Conservation (phyloP, 2,797 vertebrate genomes). For the Cyprinella venusta region DNA sequence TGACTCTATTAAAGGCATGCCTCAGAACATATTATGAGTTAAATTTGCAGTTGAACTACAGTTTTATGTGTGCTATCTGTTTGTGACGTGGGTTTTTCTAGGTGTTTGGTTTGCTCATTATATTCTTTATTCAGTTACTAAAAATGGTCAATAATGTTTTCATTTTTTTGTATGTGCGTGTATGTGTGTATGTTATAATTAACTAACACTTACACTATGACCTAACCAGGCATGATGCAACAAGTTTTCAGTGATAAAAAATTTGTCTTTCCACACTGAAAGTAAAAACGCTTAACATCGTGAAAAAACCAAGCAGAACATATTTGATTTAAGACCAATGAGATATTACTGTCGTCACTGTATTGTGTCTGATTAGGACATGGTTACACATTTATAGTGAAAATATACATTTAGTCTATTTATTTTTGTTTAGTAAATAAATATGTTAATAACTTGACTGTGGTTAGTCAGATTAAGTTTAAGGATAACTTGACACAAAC, state of each 20-base stretch:
- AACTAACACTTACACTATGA: slow-evolving; percentile 10
- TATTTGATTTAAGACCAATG: background rate
- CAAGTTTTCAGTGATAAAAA: background rate
- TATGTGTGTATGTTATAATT: slow-evolving; percentile 8
- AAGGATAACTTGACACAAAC: background rate
- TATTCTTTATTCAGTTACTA: background rate
- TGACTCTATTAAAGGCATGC: background rate
- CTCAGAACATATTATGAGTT: background rate
- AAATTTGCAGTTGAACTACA: background rate
- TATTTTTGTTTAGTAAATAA: slow-evolving; percentile 7
- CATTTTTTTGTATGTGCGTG: background rate
- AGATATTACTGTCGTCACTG: slow-evolving; percentile 2
- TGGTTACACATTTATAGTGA: slow-evolving; percentile 9
- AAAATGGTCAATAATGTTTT: background rate
- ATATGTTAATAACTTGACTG: background rate
- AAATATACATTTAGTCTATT: background rate
- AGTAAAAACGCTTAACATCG: background rate
- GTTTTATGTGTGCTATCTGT: background rate
- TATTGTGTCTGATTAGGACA: slow-evolving; percentile 36
- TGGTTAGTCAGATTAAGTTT: background rate
- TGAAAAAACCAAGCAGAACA: slow-evolving; percentile 1
- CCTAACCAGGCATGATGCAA: slow-evolving; percentile 14
- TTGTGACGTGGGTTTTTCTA: slow-evolving; percentile 11
- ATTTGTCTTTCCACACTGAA: background rate
- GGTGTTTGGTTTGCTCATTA: background rate